phyloP scores from a whole-genome alignment of 2,797 vertebrate species.

The Atherinosoma microstoma region DNA sequence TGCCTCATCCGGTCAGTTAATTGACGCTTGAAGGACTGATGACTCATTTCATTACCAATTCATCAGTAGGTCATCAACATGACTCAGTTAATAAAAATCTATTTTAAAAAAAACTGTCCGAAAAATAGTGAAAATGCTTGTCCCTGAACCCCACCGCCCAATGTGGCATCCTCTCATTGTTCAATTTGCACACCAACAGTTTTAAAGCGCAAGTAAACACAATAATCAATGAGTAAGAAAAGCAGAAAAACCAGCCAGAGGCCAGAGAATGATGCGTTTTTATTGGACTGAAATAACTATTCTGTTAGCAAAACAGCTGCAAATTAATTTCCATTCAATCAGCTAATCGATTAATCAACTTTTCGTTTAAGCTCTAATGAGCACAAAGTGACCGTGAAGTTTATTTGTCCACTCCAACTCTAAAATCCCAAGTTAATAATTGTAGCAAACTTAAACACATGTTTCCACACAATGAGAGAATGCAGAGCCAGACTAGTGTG shows the following conservation, averaged over 20 bases:
- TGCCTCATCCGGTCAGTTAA: background rate
- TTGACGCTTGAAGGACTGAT: background rate
- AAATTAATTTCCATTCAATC: slow-evolving; percentile 10
- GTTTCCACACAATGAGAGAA: slow-evolving; percentile 39
- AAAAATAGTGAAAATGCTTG: background rate
- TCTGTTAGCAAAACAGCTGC: background rate
- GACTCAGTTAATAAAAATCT: background rate
- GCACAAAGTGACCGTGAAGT: slow-evolving; percentile 6
- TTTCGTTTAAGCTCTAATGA: slow-evolving; percentile 2
- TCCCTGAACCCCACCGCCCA: background rate
- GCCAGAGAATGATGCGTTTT: slow-evolving; percentile 1
- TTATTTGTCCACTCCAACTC: slow-evolving; percentile 22
- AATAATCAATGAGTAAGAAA: slow-evolving; percentile 13
- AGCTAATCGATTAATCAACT: slow-evolving; percentile 5
- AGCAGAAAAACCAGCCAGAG: slow-evolving; percentile 13
- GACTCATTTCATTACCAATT: slow-evolving; percentile 4
- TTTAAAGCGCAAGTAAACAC: slow-evolving; percentile 9
- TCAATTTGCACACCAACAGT: slow-evolving; percentile 8
- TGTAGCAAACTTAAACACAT: slow-evolving; percentile 38
- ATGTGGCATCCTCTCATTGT: background rate
- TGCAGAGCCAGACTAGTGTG: slow-evolving; percentile 17
- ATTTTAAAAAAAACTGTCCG: background rate
- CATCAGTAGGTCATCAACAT: background rate
- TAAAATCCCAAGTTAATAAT: slow-evolving; percentile 25
- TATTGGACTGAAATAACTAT: background rate